Conservation (phyloP, 2,888 invertebrate species). For the Gnatocerus cornutus region DNA sequence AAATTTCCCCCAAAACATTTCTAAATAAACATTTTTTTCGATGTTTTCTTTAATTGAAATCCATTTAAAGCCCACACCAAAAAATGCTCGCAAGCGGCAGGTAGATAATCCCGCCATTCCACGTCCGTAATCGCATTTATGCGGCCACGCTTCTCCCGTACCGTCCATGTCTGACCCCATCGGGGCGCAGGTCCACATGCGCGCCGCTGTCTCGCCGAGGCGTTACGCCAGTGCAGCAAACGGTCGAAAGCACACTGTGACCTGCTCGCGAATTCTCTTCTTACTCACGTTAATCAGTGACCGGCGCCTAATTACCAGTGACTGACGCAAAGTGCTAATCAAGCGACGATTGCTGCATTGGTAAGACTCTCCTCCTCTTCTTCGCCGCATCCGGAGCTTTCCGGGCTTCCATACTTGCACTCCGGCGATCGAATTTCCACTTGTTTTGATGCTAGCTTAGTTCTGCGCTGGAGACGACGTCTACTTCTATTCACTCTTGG, state of each 20-base stretch:
- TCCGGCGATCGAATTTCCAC: conserved; percentile 41
- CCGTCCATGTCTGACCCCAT: conserved; percentile 14
- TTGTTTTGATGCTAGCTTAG: conserved; percentile 36
- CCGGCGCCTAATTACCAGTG: conserved; percentile 39
- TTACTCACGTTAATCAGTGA: conserved; percentile 53
- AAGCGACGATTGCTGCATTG: conserved; percentile 33
- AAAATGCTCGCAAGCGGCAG: conserved; percentile 6
- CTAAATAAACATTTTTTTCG: too few species aligned
- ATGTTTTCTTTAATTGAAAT: too few species aligned
- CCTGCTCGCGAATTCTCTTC: conserved; percentile 59
- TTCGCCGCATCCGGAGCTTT: background rate
- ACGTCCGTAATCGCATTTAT: conserved; percentile 18
- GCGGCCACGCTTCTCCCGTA: conserved; percentile 8
- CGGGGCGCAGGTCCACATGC: conserved; percentile 61
- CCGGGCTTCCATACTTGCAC: background rate
- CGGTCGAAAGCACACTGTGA: conserved; percentile 61
- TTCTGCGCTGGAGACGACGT: conserved; percentile 14
- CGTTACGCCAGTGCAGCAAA: conserved; percentile 66
- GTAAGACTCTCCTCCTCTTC: conserved; percentile 22
- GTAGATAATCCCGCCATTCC: conserved; percentile 10
- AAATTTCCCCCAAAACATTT: too few species aligned
- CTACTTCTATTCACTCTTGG: background rate
- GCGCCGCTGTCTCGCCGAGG: conserved; percentile 54
- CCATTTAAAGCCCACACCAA: too few species aligned
- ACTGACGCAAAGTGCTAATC: conserved; percentile 2